Evolutionary conservation across 2,113 vertebrate genomes (phyloP).

Genomic region (Limanda limanda): DNA sequence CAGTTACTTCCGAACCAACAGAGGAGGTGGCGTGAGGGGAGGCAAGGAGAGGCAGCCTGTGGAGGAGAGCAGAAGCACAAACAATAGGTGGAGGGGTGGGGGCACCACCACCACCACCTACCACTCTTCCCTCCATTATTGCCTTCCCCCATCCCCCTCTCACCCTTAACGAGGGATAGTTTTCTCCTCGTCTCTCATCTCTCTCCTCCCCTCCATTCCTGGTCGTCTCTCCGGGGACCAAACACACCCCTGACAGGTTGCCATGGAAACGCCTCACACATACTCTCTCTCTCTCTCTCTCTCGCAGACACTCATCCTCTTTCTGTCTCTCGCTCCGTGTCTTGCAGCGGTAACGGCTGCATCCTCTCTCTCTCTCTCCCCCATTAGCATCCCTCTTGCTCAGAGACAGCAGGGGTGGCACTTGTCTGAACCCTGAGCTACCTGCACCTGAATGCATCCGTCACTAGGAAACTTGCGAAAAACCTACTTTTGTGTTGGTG

Average conservation of each 20-base stretch:
- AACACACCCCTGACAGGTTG: conserved; percentile 80
- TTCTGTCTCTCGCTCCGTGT: conserved; percentile 30
- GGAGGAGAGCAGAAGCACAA: conserved; percentile 35
- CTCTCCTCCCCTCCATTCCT: conserved; percentile 47
- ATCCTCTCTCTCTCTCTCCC: conserved; percentile 54
- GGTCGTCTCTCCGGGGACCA: conserved; percentile 73
- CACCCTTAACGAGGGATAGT: conserved; percentile 71
- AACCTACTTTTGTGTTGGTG: no score
- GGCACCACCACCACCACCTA: conserved; percentile 28
- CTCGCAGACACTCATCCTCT: conserved; percentile 9
- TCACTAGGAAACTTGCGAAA: background rate
- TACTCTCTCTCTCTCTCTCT: conserved; percentile 15
- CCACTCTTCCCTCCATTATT: conserved; percentile 52
- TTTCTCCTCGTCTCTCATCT: conserved; percentile 68
- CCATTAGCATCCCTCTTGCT: conserved; percentile 70
- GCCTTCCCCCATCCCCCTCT: conserved; percentile 44
- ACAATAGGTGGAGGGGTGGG: conserved; percentile 26
- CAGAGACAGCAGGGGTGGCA: conserved; percentile 38
- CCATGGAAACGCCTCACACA: conserved; percentile 78
- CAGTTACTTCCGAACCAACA: conserved; percentile 23
- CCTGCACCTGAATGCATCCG: conserved; percentile 25
- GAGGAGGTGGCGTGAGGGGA: conserved; percentile 26
- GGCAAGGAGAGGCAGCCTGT: background rate
- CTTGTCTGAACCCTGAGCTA: conserved; percentile 18
- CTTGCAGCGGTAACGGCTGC: conserved; percentile 58